Evolutionary conservation across 2,113 vertebrate species (phyloP), one percentile per base, ranked within the genome.

Genomic region (Pipa parva): DNA sequence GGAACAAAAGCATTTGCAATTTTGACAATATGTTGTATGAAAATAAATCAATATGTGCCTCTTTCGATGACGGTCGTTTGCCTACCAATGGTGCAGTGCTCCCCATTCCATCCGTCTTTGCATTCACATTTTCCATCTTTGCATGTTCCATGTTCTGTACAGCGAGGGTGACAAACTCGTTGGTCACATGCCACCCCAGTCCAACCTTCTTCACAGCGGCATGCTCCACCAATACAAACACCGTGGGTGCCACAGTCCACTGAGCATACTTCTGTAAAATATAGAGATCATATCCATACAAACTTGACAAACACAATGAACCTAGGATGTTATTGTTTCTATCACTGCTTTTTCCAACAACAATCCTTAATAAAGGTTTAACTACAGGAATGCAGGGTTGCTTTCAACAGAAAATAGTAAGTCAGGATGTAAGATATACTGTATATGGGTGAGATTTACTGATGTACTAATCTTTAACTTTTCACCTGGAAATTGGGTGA

Each of bases 21-120:
- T 89, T 89, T 83, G 79, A 83, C 67, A 86, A 87, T 90, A 91
- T 88, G 73, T 88, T 84, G 90, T 90, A 89, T 90, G 89, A 89
- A 82, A 89, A 92, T 85, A 85, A 89, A 91, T 85, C 84, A 86
- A 80, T 91, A 89, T 88, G 88, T 91, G 90, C 85, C 86, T 91
- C 87, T 88, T 86, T 91, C 85, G 85, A 82, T 89, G 86, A 83
- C 87, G 86, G 88, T 80, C 79, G 80, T 90, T 88, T 89, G 89
- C 95, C 87, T 89, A 99, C 97, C 97, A 77, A 99, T 98, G 89
- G 96, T 98, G 93, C 97, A 99, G 92, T 99, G 97, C 86, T 99
- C 97, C 86, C 97, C 97, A 84, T 98, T 99, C 97, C 97, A 99
- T 88, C 97, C 97, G 85, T 97, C 94, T 87, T 93, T 92, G 88